phyloP scores from a whole-genome alignment of 1,140 invertebrate species.

The Hyphantria cunea region DNA sequence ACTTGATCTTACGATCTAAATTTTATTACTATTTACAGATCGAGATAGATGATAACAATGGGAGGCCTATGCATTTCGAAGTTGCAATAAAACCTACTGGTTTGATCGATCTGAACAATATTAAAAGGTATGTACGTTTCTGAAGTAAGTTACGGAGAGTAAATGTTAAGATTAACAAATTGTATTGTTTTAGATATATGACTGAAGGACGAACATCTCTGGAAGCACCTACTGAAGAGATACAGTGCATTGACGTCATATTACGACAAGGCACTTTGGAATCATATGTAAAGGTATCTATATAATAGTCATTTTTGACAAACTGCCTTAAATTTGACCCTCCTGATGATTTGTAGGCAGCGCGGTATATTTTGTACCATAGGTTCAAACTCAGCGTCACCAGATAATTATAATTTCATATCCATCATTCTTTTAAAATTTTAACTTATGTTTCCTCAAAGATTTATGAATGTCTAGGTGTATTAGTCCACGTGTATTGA shows the following conservation, averaged over 20 bases:
- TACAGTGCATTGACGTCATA: constrained; percentile 93
- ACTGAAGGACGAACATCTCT: constrained; percentile 53
- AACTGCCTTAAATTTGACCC: too few relatives aligned
- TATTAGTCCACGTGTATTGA: too few relatives aligned
- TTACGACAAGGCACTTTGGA: constrained; percentile 84
- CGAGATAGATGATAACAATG: constrained; percentile 53
- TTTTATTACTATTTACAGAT: constrained; percentile 45
- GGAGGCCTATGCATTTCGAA: constrained; percentile 48
- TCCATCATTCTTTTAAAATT: too few relatives aligned
- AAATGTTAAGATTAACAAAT: not conserved
- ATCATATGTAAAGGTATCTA: constrained; percentile 66
- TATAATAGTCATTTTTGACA: too few relatives aligned
- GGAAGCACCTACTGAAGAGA: constrained; percentile 84
- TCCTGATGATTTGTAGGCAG: too few relatives aligned
- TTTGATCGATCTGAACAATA: constrained; percentile 49
- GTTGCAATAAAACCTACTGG: constrained; percentile 64
- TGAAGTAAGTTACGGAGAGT: too few relatives aligned
- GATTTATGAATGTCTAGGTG: too few relatives aligned
- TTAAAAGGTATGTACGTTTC: constrained; percentile 50
- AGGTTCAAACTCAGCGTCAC: too few relatives aligned
- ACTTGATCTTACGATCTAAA: too few relatives aligned
- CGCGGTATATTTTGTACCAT: too few relatives aligned
- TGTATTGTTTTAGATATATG: constrained; percentile 61
- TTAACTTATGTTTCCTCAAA: too few relatives aligned
- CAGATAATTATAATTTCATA: too few relatives aligned